A percentile compares a stretch with the other conserved stretches of the same genome.
Conservation (phyloP, 2,888 invertebrate species). For the Spodoptera exigua region DNA sequence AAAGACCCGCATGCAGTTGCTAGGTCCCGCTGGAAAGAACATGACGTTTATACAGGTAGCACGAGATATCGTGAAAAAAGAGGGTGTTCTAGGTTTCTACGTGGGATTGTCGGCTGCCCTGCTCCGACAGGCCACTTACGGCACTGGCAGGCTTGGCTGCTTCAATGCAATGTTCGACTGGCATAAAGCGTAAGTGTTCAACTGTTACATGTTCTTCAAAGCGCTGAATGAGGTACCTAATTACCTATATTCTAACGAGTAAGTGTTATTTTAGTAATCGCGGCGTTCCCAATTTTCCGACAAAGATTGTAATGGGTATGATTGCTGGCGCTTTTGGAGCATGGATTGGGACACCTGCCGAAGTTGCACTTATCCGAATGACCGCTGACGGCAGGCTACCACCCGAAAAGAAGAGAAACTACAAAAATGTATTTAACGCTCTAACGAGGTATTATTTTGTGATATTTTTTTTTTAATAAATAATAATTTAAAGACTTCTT, state of each 20-base stretch:
- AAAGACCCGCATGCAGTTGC: slow-evolving; percentile 81
- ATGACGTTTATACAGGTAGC: slow-evolving; percentile 93
- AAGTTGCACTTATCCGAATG: slow-evolving; percentile 98
- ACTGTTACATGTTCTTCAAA: not conserved
- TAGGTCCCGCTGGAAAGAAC: slow-evolving; percentile 84
- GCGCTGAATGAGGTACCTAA: no score
- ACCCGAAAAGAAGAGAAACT: slow-evolving; percentile 95
- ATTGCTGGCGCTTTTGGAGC: slow-evolving; percentile 96
- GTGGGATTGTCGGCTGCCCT: slow-evolving; percentile 97
- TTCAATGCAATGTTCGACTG: slow-evolving; percentile 94
- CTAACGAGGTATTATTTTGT: slow-evolving; percentile 93
- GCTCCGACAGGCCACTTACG: slow-evolving; percentile 98
- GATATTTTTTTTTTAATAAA: no score
- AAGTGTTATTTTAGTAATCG: slow-evolving; percentile 8
- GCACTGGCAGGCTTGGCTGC: slow-evolving; percentile 97
- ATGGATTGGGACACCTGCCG: slow-evolving; percentile 99
- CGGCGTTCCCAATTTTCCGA: slow-evolving; percentile 58
- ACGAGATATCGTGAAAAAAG: slow-evolving; percentile 92
- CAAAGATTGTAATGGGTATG: slow-evolving; percentile 95
- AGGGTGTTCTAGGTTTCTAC: slow-evolving; percentile 96
- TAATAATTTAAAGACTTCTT: no score
- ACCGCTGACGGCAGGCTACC: slow-evolving; percentile 99
- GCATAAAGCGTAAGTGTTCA: slow-evolving; percentile 35
- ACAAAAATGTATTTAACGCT: slow-evolving; percentile 97
- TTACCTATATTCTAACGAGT: not conserved